Base-by-base conservation (phyloP, 2,797 vertebrate genomes). In the Triplophysa yarkandensis region DNA sequence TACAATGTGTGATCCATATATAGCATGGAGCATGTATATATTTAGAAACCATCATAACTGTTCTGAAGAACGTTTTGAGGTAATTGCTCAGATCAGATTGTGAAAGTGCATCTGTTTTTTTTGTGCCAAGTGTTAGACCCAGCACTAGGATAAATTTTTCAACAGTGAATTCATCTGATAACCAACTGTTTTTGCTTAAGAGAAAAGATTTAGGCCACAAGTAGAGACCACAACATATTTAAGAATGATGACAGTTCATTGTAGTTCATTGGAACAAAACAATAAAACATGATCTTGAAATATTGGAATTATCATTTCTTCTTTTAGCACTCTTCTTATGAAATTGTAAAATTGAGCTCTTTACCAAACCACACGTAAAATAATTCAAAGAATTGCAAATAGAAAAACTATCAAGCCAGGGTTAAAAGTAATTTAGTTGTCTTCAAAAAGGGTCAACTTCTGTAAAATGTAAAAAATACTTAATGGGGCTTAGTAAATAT, bases 51-150 rank as follows among this genome's bases (percentile, higher is more conserved):
- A 60, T 43, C 27, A 30, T 16, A 10, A 6, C 28, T 60, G 66
- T 74, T 74, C 64, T 39, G 48, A 55, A 32, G 14, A 10, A 41
- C 27, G 67, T 74, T 74, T 74, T 48, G 32, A 75, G 30, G 4
- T 48, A 32, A 67, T 23, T 1, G 9, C 27, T 65, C 14, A 52
- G 28, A 55, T 55, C 11, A 44, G 25, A 34, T 17, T 52, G 50
- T 25, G 32, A 8, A 65, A 44, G 19, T 13, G 25, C 48, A 30
- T 41, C 62, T 50, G 4, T 25, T 48, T 43, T 6, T 34, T 44
- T 32, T n/a, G 39, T 41, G 28, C 57, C 28, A 19, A 36, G 8
- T 36, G 34, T 36, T 11, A 36, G 8, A 36, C 8, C 7, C 34
- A 36, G 14, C 71, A 74, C 36, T 8, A 16, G 48, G 52, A 52